These are phyloP conservation scores for Ochlodes sylvanus DNA, from an alignment of 2,888 invertebrate species.

Conservation along the genomic window DNA sequence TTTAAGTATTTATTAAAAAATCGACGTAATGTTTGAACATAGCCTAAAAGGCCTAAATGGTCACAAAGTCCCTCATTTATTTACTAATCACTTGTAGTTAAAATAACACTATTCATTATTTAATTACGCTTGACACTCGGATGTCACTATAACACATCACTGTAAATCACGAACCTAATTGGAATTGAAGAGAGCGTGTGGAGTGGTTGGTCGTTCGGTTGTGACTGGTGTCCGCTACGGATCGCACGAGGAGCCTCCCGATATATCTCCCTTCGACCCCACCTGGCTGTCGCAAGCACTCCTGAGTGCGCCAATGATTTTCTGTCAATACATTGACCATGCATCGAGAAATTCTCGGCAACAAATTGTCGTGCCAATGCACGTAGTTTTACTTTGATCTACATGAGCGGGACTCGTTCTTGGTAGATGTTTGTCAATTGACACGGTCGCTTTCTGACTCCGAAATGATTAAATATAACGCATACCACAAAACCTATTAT, in stretches of 20 bases:
- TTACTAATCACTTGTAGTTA: slow-evolving; percentile 8
- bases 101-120: slow-evolving; percentile 13
- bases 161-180: slow-evolving; percentile 67
- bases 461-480: slow-evolving; percentile 2
- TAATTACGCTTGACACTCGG: slow-evolving; percentile 9
- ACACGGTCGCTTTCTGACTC: slow-evolving; percentile 40
- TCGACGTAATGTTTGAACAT: not conserved
- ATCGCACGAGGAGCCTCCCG: slow-evolving; percentile 71
- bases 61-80: slow-evolving; percentile 14
- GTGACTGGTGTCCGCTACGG: slow-evolving; percentile 69
- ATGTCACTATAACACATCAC: slow-evolving; percentile 42
- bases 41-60: not conserved
- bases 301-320: slow-evolving; percentile 75
- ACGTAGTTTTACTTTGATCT: slow-evolving; percentile 51
- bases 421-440: slow-evolving; percentile 46
- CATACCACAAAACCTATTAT: not conserved
- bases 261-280: slow-evolving; percentile 80
- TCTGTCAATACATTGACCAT: slow-evolving; percentile 80
- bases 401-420: slow-evolving; percentile 40
- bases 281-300: slow-evolving; percentile 75
- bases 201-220: slow-evolving; percentile 76
- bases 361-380: slow-evolving; percentile 72
- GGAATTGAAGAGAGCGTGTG: slow-evolving; percentile 73
- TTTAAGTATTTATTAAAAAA: not conserved
- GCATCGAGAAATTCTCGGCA: slow-evolving; percentile 70